Percentiles rank a stretch among this genome's conserved stretches.
Evolutionary conservation across 2,113 vertebrate genomes (phyloP).

Genomic region (Scopus umbretta): DNA sequence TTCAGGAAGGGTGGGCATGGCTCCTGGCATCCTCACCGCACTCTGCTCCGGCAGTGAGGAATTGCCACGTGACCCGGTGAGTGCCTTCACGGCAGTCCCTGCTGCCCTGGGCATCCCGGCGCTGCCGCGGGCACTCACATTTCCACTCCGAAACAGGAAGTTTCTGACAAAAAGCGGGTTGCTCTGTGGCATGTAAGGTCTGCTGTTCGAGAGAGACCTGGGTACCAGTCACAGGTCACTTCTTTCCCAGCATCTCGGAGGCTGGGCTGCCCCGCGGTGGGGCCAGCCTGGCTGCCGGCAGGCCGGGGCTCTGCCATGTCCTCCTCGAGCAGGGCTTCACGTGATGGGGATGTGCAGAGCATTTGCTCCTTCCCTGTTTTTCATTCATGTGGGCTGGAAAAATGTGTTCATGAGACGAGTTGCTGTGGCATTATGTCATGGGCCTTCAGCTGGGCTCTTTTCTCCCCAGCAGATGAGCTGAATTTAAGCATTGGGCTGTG

Average conservation of each 20-base stretch:
- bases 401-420: conserved; percentile 67
- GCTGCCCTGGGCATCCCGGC: neutral
- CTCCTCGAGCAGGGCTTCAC: neutral
- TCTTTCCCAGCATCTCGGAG: neutral
- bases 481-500: neutral
- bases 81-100: accelerated
- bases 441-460: conserved; percentile 54
- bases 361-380: conserved; percentile 63
- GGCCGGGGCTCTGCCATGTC: neutral
- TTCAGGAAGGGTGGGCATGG: accelerated
- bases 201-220: neutral
- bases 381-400: conserved; percentile 71
- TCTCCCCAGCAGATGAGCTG: conserved; percentile 51
- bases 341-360: conserved; percentile 16
- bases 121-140: neutral
- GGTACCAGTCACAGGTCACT: conserved; percentile 27
- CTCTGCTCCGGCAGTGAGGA: accelerated
- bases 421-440: conserved; percentile 68
- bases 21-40: accelerated
- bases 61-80: accelerated
- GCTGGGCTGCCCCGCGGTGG: neutral
- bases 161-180: neutral
- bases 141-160: conserved; percentile 22
- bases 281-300: neutral
- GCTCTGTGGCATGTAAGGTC: neutral